Evolutionary conservation across 2,113 vertebrate species (phyloP), one percentile per base, ranked within the genome.

Genomic region (Pseudolaguvia tuberculata): DNA sequence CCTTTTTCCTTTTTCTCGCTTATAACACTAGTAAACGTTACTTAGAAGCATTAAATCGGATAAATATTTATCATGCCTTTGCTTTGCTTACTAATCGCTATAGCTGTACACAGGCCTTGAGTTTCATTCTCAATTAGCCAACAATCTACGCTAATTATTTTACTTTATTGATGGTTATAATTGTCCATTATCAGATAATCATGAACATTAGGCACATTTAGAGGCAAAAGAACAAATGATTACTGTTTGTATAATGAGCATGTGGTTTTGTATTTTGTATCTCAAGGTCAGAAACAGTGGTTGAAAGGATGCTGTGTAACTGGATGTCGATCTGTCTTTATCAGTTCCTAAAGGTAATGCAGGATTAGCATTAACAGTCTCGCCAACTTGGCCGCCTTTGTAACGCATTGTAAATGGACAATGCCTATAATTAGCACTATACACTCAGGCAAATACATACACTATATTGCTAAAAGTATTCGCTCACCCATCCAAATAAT

Each of bases 261-360:
- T 78, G 57, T 61, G 17, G 39, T n/a, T 66, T 5, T 71, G 50
- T 74, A 25, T 77, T 48, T 74, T 61, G 62, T 9, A 20, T 45
- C 23, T 78, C 70, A 82, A 99, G 97, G 89, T 97, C 95, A 20
- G 96, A 98, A 91, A 98, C 96, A 0, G 97, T 99, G 86, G 96
- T 98, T 83, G 97, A 98, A 84, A 92, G 96, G 83, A 99, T 99
- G 97, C 93, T 99, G 73, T 97, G 95, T 85, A 99, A 99, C 69
- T 99, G 97, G 97, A 99, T 99, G 96, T 98, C 94, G 77, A 97
- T 99, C 89, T 99, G 97, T 86, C 90, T 99, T 47, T 99, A 98
- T 85, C 96, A 98, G 89, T 95, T 96, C 84, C 93, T 98, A 75
- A 92, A 94, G 95, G 97, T 99, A 92, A 88, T 58, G 23, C 70